Evolutionary conservation across 1,140 invertebrate species (phyloP), one percentile per base, ranked within the genome.

Genomic region (Ceratina calcarata): DNA sequence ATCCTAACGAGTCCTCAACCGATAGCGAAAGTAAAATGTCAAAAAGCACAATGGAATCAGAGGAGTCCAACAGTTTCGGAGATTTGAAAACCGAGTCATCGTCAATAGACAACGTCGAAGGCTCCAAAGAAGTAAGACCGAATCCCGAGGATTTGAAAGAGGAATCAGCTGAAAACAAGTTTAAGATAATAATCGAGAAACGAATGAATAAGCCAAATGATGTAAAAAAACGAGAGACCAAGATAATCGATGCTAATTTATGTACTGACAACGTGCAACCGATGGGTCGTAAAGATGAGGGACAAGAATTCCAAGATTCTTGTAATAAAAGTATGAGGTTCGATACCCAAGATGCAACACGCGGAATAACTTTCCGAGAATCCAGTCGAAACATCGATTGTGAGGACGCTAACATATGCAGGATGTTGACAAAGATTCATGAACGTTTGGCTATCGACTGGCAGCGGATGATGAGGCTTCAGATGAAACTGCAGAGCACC

Each of bases 341-440:
- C 1, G 2, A n/a, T 3, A n/a, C 55, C 1, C 12, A 45, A 4
- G 7, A 57, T 20, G 0, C 0, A 0, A 18, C 10, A 1, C 0
- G 13, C 15, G 57, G 7, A 37, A 51, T 6, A 15, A 2, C 1
- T 12, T 12, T 13, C 3, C 0, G 4, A 8, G n/a, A 68, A 37
- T 37, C 12, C 0, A 45, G 0, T 4, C 2, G 13, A 20, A 27
- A 15, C 2, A 1, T 37, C 22, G 18, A 74, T 74, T n/a, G 24
- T 4, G 20, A 32, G 2, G 2, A 62, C 8, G 4, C 20, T 0
- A 76, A 76, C 3, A 20, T 76, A 22, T 80, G 64, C 18, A 8
- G 76, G 22, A 18, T 61, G 18, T 62, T 80, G 16, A 27, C 12
- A 13, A 62, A 22, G 6, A 76, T 80, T 15, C 20, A 80, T n/a